A percentile compares a stretch with the other conserved stretches of the same genome.
Conservation (phyloP, 1,140 invertebrate species). For the Aphis gossypii region DNA sequence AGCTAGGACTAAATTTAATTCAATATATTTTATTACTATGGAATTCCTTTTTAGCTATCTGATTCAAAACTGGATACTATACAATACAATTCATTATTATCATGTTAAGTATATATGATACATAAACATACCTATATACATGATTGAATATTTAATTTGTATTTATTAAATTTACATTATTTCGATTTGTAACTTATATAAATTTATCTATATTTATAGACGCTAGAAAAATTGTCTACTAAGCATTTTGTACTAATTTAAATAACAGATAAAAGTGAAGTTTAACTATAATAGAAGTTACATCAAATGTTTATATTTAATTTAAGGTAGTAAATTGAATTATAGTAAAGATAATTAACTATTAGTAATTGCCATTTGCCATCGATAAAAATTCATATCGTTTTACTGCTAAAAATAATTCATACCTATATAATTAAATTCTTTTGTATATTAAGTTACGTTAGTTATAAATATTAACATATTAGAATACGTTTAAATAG, state of each 20-base stretch:
- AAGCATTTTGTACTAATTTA: background rate
- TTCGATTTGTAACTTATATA: background rate
- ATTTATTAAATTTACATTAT: background rate
- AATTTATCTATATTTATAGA: background rate
- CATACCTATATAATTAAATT: no score
- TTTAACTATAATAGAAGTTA: background rate
- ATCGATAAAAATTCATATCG: background rate
- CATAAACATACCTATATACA: background rate
- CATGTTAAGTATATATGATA: background rate
- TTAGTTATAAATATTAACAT: no score
- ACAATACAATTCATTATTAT: background rate
- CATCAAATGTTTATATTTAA: background rate
- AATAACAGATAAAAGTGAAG: background rate
- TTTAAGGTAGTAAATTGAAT: background rate
- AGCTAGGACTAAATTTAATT: background rate
- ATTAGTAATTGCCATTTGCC: no score
- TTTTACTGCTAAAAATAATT: no score
- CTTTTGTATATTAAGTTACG: no score
- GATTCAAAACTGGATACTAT: background rate
- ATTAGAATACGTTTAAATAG: no score
- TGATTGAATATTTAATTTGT: background rate
- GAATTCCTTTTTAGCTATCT: background rate
- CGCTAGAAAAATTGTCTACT: background rate
- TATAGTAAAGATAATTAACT: background rate
- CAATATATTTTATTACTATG: slow-evolving; percentile 7